These are phyloP conservation scores for Perca flavescens DNA, from an alignment of 2,113 vertebrate species.

Conservation along the genomic window DNA sequence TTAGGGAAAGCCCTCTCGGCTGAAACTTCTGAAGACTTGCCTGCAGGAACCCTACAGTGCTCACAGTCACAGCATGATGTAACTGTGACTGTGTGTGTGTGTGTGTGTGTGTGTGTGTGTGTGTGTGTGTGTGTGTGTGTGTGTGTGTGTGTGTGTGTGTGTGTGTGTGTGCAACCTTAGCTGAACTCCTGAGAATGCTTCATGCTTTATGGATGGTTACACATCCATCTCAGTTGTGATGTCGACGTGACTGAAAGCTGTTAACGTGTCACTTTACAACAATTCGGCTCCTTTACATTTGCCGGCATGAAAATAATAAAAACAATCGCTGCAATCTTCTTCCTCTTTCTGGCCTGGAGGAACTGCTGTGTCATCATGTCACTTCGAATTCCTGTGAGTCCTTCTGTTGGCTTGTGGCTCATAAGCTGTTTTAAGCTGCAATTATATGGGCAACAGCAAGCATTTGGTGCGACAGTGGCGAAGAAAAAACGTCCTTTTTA, in stretches of 20 bases:
- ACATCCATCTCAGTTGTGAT: neutral
- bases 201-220: neutral
- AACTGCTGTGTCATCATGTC: neutral
- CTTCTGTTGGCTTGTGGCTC: neutral
- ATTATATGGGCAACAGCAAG: too few species aligned
- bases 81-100: neutral
- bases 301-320: neutral
- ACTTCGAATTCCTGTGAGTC: neutral
- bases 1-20: slow-evolving; percentile 11
- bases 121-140: slow-evolving; percentile 14
- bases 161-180: neutral
- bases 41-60: slow-evolving; percentile 37
- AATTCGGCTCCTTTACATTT: too few species aligned
- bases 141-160: neutral
- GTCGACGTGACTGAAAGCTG: neutral
- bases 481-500: too few species aligned
- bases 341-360: neutral
- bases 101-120: slow-evolving; percentile 14
- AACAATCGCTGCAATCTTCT: neutral
- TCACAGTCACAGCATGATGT: slow-evolving; percentile 29
- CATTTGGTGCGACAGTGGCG: too few species aligned
- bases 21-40: slow-evolving; percentile 40
- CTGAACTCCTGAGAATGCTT: slow-evolving; percentile 8
- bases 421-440: too few species aligned
- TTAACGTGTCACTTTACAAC: neutral